Percentiles rank a stretch among this genome's conserved stretches.
phyloP scores from a whole-genome alignment of 2,888 invertebrate genomes.

The Hyppa rectilinea region DNA sequence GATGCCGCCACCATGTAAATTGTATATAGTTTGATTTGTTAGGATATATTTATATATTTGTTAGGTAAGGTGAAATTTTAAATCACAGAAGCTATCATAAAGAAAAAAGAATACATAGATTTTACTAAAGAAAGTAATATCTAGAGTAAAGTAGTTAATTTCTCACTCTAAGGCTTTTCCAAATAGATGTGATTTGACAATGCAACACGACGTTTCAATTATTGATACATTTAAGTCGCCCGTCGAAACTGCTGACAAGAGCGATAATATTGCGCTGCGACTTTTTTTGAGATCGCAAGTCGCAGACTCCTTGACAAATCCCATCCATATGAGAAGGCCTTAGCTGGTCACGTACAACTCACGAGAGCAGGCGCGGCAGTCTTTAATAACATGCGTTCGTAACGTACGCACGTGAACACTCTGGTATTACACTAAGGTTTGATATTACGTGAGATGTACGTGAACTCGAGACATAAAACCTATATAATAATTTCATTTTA shows the following conservation, averaged over 20 bases:
- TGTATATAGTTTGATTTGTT: neutral
- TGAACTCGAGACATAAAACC: constrained; percentile 1
- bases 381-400: neutral
- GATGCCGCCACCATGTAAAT: no score
- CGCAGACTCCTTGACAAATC: neutral
- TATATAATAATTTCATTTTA: constrained; percentile 42
- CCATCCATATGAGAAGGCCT: neutral
- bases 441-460: constrained; percentile 17
- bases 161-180: neutral
- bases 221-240: neutral
- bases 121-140: neutral
- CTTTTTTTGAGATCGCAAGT: neutral
- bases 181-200: neutral
- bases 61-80: neutral
- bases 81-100: neutral
- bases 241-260: neutral
- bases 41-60: no score
- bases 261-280: neutral
- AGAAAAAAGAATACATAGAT: neutral
- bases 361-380: neutral
- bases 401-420: constrained; percentile 13
- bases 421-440: constrained; percentile 6
- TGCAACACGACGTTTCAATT: neutral
- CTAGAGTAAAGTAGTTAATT: neutral
- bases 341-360: neutral